A percentile compares a stretch with the other conserved stretches of the same genome.
Conservation (phyloP, 2,888 invertebrate genomes). For the Diachrysia chrysitis region DNA sequence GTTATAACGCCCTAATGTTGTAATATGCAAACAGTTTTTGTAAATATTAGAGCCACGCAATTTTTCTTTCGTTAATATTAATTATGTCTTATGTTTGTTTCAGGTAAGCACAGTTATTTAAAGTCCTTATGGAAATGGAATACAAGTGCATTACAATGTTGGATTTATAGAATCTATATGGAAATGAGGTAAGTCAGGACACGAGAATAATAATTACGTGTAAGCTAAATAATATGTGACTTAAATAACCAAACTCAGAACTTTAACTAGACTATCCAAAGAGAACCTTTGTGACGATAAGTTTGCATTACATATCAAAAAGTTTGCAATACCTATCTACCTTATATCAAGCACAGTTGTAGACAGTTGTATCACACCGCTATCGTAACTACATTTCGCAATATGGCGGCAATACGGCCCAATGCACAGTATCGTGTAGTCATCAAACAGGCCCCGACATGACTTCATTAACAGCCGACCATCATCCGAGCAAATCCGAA, state of each 20-base stretch:
- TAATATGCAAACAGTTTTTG: background rate
- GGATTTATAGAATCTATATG: no score
- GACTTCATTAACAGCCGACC: slow-evolving; percentile 41
- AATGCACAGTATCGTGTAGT: slow-evolving; percentile 22
- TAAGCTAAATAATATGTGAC: no score
- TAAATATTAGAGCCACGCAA: background rate
- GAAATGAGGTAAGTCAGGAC: no score
- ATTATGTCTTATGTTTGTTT: slow-evolving; percentile 27
- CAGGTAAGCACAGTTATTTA: slow-evolving; percentile 31
- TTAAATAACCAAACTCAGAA: no score
- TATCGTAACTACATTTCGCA: background rate
- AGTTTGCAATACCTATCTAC: no score
- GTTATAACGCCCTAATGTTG: background rate
- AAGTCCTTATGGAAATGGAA: no score
- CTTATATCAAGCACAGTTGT: background rate
- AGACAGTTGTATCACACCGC: background rate
- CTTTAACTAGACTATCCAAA: no score
- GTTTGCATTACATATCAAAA: background rate
- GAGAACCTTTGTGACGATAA: no score
- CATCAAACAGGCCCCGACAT: slow-evolving; percentile 41
- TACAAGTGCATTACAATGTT: no score
- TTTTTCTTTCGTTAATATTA: background rate
- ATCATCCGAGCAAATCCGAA: slow-evolving; percentile 14
- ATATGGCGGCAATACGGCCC: background rate
- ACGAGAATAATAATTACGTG: no score